phyloP scores from a whole-genome alignment of 2,888 invertebrate genomes.

The Hemistola chrysoprasaria region DNA sequence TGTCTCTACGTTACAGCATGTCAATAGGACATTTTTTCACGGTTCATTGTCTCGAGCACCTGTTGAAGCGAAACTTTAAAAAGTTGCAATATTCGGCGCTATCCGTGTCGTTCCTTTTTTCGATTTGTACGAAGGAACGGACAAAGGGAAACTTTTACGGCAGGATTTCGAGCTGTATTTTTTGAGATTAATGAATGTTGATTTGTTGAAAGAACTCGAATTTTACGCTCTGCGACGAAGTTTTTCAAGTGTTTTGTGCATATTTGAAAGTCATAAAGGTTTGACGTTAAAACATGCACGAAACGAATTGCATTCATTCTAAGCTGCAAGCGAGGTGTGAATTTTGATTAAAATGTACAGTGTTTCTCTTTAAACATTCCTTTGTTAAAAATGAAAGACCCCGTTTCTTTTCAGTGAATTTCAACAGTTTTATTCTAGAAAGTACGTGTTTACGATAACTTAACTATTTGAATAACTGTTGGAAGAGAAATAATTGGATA shows the following conservation, averaged over 20 bases:
- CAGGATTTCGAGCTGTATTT: slow-evolving; percentile 19
- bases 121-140: slow-evolving; percentile 20
- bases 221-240: background rate
- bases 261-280: background rate
- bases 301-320: no score
- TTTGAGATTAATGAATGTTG: slow-evolving; percentile 14
- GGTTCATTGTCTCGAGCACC: slow-evolving; percentile 20
- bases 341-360: background rate
- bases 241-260: background rate
- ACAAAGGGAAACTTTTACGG: slow-evolving; percentile 24
- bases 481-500: no score
- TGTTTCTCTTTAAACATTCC: no score
- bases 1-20: slow-evolving; percentile 17
- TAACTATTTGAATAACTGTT: no score
- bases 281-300: no score
- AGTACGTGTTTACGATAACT: no score
- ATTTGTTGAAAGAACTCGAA: slow-evolving; percentile 14
- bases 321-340: background rate
- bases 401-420: no score
- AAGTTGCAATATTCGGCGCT: slow-evolving; percentile 10
- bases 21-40: slow-evolving; percentile 23
- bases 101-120: slow-evolving; percentile 12
- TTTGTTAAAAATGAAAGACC: no score
- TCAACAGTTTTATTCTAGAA: background rate
- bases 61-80: slow-evolving; percentile 16